Conservation (phyloP, 1,140 invertebrate genomes). For the Drosophila erecta region DNA sequence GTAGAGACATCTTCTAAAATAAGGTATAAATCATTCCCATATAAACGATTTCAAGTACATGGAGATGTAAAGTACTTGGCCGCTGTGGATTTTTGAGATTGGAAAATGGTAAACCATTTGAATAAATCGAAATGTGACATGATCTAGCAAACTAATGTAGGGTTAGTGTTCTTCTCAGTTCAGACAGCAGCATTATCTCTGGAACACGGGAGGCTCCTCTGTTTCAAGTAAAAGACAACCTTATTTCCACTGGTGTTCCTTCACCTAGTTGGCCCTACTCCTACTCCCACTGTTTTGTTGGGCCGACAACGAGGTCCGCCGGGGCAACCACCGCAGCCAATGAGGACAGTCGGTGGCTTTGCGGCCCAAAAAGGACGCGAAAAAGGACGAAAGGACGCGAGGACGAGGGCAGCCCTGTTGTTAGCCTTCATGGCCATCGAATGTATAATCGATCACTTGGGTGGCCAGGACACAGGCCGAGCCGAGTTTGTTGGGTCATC, state of each 20-base stretch:
- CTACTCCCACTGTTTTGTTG: not conserved
- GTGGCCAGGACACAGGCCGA: constrained; percentile 58
- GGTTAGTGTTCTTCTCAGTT: too few species aligned
- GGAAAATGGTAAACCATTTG: too few species aligned
- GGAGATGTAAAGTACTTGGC: too few species aligned
- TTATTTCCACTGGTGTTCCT: not conserved
- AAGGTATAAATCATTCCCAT: not conserved
- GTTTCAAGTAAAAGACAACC: not conserved
- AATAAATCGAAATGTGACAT: too few species aligned
- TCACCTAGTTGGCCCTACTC: constrained; percentile 16
- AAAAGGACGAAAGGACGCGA: not conserved
- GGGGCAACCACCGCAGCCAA: constrained; percentile 45
- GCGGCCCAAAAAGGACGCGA: not conserved
- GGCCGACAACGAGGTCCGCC: constrained; percentile 19
- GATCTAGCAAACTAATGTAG: too few species aligned
- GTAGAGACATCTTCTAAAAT: not conserved
- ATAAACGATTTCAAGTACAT: not conserved
- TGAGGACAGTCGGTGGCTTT: constrained; percentile 58
- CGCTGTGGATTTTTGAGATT: too few species aligned
- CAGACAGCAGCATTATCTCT: too few species aligned
- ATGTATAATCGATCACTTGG: constrained; percentile 80
- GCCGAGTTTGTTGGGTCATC: constrained; percentile 80
- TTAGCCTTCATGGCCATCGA: constrained; percentile 80
- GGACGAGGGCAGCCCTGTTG: constrained; percentile 40
- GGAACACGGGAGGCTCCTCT: too few species aligned